Evolutionary conservation across 2,888 invertebrate species (phyloP).

Genomic region (Hydrotaea cyrtoneurina): DNA sequence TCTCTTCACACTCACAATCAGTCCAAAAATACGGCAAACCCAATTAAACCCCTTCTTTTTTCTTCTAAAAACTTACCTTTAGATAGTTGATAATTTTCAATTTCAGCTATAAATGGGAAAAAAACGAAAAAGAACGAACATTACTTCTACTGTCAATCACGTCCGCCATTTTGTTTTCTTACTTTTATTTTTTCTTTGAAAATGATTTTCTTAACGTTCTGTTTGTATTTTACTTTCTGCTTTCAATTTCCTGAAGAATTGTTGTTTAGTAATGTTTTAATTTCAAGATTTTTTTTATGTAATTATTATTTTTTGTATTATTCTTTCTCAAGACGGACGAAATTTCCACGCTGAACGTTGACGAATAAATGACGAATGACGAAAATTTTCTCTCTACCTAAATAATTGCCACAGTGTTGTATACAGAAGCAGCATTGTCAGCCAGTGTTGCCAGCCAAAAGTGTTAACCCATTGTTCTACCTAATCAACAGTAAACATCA

Average conservation of each 20-base stretch:
- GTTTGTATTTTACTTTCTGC: neutral
- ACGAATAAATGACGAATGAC: no score
- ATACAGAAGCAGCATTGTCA: no score
- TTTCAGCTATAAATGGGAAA: constrained; percentile 34
- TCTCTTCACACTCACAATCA: constrained; percentile 30
- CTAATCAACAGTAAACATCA: no score
- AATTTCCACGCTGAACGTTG: no score
- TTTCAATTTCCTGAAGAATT: neutral
- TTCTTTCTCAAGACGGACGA: no score
- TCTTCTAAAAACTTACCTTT: constrained; percentile 68
- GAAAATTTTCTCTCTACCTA: no score
- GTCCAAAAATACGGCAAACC: constrained; percentile 26
- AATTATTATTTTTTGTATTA: no score
- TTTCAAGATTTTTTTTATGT: no score
- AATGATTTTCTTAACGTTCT: neutral
- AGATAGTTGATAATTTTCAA: neutral
- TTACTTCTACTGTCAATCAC: constrained; percentile 1
- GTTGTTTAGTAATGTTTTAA: no score
- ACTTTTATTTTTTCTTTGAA: neutral
- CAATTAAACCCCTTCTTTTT: constrained; percentile 26
- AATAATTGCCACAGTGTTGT: no score
- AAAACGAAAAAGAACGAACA: neutral
- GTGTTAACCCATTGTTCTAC: no score
- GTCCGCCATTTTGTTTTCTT: constrained; percentile 66
- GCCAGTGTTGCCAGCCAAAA: no score